Evolutionary conservation across 2,888 invertebrate genomes (phyloP).

Genomic region (Crossocerus cetratus): DNA sequence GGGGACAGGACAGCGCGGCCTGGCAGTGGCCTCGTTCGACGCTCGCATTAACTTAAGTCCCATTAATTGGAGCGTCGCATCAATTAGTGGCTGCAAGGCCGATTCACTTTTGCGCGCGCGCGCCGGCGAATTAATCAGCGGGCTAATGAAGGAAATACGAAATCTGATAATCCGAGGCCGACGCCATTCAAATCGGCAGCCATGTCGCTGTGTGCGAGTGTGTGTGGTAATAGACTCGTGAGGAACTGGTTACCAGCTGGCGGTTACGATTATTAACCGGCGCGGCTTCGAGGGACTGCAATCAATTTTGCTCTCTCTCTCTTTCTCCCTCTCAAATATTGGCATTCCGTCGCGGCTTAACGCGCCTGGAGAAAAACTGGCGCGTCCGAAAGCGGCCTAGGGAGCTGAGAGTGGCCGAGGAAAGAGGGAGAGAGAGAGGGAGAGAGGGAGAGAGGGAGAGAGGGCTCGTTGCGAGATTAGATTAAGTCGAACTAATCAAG

Average conservation of each 20-base stretch:
- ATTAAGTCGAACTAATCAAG: slow-evolving; percentile 48
- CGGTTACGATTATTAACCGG: slow-evolving; percentile 2
- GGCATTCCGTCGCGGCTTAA: neutral
- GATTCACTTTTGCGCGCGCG: slow-evolving; percentile 32
- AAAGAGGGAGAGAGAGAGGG: neutral
- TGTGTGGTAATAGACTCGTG: neutral
- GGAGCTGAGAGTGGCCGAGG: neutral
- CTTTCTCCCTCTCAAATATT: slow-evolving; percentile 2
- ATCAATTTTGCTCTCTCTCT: slow-evolving; percentile 4
- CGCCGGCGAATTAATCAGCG: neutral
- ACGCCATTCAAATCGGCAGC: no score
- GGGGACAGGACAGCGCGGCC: slow-evolving; percentile 50
- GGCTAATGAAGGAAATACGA: no score
- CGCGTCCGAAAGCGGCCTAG: neutral
- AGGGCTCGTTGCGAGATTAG: slow-evolving; percentile 47
- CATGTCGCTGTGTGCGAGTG: no score
- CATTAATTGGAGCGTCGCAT: slow-evolving; percentile 47
- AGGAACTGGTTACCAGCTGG: neutral
- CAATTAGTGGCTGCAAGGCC: slow-evolving; percentile 44
- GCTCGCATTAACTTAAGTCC: slow-evolving; percentile 43
- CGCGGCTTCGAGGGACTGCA: neutral
- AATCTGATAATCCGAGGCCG: no score
- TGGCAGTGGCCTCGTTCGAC: slow-evolving; percentile 59
- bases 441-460: slow-evolving; percentile 9
- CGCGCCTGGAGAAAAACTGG: neutral